A percentile compares a stretch with the other conserved stretches of the same genome.
phyloP scores from a whole-genome alignment of 2,113 vertebrate species.

The Rhineura floridana region DNA sequence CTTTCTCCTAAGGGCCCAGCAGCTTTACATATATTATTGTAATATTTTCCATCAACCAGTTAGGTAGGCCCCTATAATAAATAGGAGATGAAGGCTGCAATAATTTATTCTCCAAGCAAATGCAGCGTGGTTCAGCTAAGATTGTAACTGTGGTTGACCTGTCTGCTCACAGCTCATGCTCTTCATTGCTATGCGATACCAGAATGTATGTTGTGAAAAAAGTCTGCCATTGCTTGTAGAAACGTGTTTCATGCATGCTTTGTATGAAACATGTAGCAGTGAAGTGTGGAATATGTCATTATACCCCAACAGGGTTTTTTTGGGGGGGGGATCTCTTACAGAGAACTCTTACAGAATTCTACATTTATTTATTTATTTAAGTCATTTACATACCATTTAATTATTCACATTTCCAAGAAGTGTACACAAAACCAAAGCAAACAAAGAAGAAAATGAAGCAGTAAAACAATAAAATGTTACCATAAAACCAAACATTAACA shows the following conservation, averaged over 20 bases:
- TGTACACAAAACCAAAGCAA: no score
- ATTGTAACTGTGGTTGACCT: no score
- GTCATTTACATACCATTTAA: no score
- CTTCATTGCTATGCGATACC: background rate
- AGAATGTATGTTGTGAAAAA: background rate
- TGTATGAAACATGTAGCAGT: background rate
- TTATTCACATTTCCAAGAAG: no score
- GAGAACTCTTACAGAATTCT: no score
- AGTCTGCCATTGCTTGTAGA: background rate
- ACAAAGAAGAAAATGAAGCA: no score
- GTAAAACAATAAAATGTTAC: no score
- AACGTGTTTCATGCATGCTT: no score
- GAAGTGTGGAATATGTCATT: background rate
- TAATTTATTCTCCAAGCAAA: background rate
- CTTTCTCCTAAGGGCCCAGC: background rate
- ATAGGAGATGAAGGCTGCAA: background rate
- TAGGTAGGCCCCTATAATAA: background rate
- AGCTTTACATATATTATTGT: background rate
- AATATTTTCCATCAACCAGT: background rate
- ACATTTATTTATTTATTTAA: no score
- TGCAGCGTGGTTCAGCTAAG: background rate
- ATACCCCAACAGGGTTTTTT: background rate
- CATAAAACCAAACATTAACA: no score
- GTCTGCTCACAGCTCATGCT: background rate
- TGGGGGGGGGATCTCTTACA: no score